These are phyloP conservation scores for Corvus moneduloides DNA, from an alignment of 2,113 vertebrate species.

Conservation along the genomic window DNA sequence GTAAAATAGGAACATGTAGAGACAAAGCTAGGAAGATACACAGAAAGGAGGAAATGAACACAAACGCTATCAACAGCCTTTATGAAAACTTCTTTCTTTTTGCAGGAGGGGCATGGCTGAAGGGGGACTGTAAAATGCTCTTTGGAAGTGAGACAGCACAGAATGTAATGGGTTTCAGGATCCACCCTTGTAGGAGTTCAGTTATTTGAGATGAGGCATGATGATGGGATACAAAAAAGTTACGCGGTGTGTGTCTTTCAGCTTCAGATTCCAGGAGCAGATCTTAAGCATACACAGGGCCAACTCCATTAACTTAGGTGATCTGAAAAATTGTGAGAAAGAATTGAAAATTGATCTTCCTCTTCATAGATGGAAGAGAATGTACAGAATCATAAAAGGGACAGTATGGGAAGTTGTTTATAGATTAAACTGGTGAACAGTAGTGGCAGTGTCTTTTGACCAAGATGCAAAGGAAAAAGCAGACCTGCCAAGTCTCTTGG, in stretches of 20 bases:
- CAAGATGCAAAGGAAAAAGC: background rate
- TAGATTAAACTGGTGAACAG: background rate
- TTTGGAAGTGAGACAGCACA: background rate
- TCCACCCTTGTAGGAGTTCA: background rate
- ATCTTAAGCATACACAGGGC: background rate
- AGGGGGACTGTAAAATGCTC: background rate
- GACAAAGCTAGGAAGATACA: background rate
- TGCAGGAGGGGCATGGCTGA: background rate
- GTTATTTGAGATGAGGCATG: background rate
- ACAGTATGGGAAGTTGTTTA: background rate
- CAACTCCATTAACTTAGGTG: background rate
- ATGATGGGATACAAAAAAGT: background rate
- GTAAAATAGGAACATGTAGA: background rate
- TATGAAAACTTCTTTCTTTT: background rate
- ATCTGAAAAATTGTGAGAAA: constrained; percentile 2
- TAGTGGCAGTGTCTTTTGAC: background rate
- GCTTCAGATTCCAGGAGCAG: background rate
- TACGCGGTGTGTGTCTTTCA: background rate
- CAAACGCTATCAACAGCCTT: background rate
- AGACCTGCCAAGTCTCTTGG: background rate
- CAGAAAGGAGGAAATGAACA: background rate
- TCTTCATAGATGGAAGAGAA: background rate
- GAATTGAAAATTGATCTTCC: background rate
- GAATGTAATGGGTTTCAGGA: background rate
- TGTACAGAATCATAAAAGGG: background rate